Percentiles rank a stretch among this genome's conserved stretches.
Evolutionary conservation across 2,113 vertebrate species (phyloP).

Genomic region (Hippocampus abdominalis): DNA sequence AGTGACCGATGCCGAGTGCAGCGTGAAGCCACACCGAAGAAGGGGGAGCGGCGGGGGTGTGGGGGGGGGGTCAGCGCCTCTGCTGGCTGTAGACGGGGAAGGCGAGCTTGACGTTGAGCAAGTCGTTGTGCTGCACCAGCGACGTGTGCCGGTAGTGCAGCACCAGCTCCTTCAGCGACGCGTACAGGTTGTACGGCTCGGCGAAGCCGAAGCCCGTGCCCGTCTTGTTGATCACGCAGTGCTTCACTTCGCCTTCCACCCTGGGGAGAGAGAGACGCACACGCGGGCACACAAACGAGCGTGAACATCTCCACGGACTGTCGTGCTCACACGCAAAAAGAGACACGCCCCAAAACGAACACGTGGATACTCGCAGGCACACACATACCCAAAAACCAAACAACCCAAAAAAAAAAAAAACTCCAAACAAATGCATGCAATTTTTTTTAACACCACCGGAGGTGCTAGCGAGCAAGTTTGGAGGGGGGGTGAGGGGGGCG

Average conservation of each 20-base stretch:
- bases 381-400: too few species aligned
- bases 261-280: slow-evolving; percentile 51
- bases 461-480: too few species aligned
- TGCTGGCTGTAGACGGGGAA: slow-evolving; percentile 94
- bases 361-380: too few species aligned
- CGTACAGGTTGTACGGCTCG: slow-evolving; percentile 97
- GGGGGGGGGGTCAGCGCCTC: slow-evolving; percentile 79
- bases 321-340: too few species aligned
- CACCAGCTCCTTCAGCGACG: slow-evolving; percentile 95
- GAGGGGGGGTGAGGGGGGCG: too few species aligned
- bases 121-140: slow-evolving; percentile 98
- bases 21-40: too few species aligned
- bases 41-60: not conserved
- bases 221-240: slow-evolving; percentile 98
- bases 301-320: too few species aligned
- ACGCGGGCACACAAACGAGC: not conserved
- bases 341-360: too few species aligned
- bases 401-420: too few species aligned
- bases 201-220: slow-evolving; percentile 91
- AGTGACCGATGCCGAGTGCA: too few species aligned
- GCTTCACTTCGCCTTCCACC: slow-evolving; percentile 95
- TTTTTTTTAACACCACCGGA: too few species aligned
- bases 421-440: too few species aligned
- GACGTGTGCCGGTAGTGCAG: slow-evolving; percentile 99
- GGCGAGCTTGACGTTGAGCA: slow-evolving; percentile 96